Evolutionary conservation across 2,113 vertebrate species (phyloP).

Genomic region (Toxotes jaculatrix): DNA sequence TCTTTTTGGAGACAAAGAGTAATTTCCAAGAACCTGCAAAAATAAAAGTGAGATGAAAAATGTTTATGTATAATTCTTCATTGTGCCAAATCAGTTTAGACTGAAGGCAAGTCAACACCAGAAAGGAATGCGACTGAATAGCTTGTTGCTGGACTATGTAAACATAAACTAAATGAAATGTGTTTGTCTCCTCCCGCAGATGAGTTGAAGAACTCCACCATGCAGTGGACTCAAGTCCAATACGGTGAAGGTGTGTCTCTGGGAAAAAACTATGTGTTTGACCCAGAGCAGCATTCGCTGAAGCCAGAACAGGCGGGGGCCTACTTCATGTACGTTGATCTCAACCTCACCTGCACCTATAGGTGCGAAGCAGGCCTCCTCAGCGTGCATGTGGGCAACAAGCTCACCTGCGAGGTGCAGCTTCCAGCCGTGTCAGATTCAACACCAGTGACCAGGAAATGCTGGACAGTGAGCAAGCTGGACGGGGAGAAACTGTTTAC

Average conservation of each 20-base stretch:
- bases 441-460: conserved; percentile 31
- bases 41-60: background rate
- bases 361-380: rapidly evolving
- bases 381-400: background rate
- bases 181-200: conserved; percentile 65
- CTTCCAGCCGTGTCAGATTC: rapidly evolving
- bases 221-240: rapidly evolving
- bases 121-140: background rate
- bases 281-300: rapidly evolving
- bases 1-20: background rate
- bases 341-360: conserved; percentile 53
- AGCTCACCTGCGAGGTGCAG: conserved; percentile 65
- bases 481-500: rapidly evolving
- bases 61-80: background rate
- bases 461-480: conserved; percentile 64
- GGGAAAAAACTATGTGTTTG: conserved; percentile 55
- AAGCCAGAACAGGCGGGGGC: background rate
- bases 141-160: background rate
- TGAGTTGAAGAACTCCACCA: conserved; percentile 1
- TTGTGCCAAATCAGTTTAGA: background rate
- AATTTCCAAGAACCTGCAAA: background rate
- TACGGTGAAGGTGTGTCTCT: rapidly evolving
- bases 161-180: conserved; percentile 18
- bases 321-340: conserved; percentile 79
- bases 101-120: background rate